phyloP scores from a whole-genome alignment of 2,797 vertebrate species.

The Choloepus didactylus region DNA sequence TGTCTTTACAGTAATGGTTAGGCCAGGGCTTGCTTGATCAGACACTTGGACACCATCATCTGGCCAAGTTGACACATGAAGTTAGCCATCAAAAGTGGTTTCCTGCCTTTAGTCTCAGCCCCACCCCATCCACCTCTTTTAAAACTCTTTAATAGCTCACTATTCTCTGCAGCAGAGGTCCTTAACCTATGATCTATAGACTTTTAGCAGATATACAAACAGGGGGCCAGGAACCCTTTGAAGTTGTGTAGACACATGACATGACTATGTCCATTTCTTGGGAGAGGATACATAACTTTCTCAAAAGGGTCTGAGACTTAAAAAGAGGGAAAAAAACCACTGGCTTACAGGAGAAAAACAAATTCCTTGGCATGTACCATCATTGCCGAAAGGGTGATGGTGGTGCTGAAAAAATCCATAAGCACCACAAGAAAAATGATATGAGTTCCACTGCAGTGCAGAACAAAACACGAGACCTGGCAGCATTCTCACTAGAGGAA shows the following conservation, averaged over 20 bases:
- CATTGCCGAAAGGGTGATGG: background rate
- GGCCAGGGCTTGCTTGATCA: no score
- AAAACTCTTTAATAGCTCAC: background rate
- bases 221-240: background rate
- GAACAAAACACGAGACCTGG: background rate
- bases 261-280: background rate
- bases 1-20: no score
- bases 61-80: no score
- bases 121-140: background rate
- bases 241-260: background rate
- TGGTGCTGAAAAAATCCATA: background rate
- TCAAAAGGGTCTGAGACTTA: background rate
- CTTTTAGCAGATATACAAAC: background rate
- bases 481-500: background rate
- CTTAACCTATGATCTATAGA: background rate
- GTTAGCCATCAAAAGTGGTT: background rate
- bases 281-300: background rate
- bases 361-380: background rate
- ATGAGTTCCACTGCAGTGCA: background rate
- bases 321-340: background rate
- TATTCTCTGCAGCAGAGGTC: background rate
- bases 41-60: no score
- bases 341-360: background rate
- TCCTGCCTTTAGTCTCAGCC: background rate
- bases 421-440: background rate